These are phyloP conservation scores for Calliphora vicina DNA, from an alignment of 1,140 invertebrate species.

Conservation along the genomic window DNA sequence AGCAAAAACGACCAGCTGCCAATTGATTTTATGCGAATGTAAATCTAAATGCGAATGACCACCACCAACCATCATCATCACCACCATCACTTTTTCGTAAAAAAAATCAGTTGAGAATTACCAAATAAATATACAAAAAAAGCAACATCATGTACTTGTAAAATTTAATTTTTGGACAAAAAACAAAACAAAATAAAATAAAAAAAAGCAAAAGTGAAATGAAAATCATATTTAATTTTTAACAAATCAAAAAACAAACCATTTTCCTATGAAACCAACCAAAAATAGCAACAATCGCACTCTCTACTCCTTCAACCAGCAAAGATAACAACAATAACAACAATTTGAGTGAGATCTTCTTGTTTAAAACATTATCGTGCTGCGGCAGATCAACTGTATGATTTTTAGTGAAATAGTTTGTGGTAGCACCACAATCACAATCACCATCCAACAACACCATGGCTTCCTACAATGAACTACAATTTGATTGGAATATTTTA, in stretches of 20 bases:
- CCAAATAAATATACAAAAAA: not conserved
- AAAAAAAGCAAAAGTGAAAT: not conserved
- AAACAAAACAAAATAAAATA: not conserved
- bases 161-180: not conserved
- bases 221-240: not conserved
- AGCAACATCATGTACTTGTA: not conserved
- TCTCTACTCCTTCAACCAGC: not conserved
- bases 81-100: not conserved
- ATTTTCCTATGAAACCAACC: not conserved
- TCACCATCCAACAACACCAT: not conserved
- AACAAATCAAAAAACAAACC: not conserved
- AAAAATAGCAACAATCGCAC: not conserved
- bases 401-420: not conserved
- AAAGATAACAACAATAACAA: not conserved
- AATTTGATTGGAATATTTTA: conserved; percentile 37
- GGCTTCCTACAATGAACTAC: conserved; percentile 38
- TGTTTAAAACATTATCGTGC: not conserved
- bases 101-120: not conserved
- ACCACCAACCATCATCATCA: not conserved
- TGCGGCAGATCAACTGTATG: not conserved
- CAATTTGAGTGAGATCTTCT: not conserved
- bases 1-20: not conserved
- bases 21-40: not conserved
- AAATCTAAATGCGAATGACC: not conserved
- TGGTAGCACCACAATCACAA: not conserved